A percentile compares a stretch with the other conserved stretches of the same genome.
phyloP scores from a whole-genome alignment of 2,113 vertebrate species.

The Centrocercus urophasianus region DNA sequence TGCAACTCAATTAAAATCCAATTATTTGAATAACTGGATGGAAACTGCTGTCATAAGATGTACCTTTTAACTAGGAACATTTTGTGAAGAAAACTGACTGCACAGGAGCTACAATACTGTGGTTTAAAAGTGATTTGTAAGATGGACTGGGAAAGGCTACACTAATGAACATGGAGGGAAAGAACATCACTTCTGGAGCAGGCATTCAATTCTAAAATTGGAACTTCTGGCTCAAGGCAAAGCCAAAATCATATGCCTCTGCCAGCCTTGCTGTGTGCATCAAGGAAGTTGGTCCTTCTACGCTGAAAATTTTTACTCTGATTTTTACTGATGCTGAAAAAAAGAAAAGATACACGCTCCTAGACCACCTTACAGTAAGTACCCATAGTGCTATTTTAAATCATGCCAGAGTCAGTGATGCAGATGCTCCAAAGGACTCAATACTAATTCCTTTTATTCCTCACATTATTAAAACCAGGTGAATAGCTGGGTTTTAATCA shows the following conservation, averaged over 20 bases:
- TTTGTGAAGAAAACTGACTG: constrained; percentile 28
- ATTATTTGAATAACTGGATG: constrained; percentile 61
- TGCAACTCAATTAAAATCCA: constrained; percentile 64
- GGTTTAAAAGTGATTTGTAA: background rate
- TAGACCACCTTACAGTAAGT: background rate
- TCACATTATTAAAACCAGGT: background rate
- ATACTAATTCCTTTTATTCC: background rate
- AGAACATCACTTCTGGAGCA: background rate
- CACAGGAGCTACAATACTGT: background rate
- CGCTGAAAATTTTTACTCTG: background rate
- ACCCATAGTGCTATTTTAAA: background rate
- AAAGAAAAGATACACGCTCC: background rate
- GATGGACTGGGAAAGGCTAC: background rate
- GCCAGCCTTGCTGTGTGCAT: background rate
- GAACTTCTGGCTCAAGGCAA: background rate
- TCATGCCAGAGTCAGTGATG: background rate
- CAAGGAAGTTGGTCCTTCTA: background rate
- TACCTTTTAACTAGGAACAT: constrained; percentile 28
- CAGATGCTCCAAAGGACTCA: background rate
- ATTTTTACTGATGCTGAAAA: background rate
- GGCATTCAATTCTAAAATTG: background rate
- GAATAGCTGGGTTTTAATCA: background rate
- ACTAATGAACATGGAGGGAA: rapidly evolving
- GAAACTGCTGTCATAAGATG: constrained; percentile 36
- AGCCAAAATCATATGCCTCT: background rate